Percentiles rank a stretch among this genome's conserved stretches.
Evolutionary conservation across 2,797 vertebrate species (phyloP).

Genomic region (Micropoecilia bifurca): DNA sequence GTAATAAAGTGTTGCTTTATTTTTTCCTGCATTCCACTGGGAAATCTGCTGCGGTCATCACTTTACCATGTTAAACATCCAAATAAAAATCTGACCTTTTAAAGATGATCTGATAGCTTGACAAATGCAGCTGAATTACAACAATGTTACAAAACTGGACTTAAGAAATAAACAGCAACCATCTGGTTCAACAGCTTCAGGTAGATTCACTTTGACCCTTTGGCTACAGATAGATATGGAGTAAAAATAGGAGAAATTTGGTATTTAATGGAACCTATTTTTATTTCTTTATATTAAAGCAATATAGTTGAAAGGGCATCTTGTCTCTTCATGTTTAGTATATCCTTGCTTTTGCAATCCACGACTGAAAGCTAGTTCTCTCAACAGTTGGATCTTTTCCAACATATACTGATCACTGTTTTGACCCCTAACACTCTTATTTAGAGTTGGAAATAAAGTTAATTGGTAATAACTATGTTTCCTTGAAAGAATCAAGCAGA

Average conservation of each 20-base stretch:
- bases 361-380: background rate
- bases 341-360: background rate
- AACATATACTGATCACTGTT: background rate
- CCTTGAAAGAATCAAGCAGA: background rate
- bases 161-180: conserved; percentile 61
- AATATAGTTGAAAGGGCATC: background rate
- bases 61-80: background rate
- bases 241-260: background rate
- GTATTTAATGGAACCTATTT: background rate
- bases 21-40: background rate
- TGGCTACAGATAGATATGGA: background rate
- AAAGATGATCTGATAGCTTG: conserved; percentile 65
- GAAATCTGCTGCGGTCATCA: background rate
- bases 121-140: conserved; percentile 66
- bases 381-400: background rate
- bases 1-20: background rate
- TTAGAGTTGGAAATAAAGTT: background rate
- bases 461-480: background rate
- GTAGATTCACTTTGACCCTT: conserved; percentile 23
- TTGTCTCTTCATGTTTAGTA: background rate
- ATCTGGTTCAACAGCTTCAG: conserved; percentile 10
- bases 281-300: background rate
- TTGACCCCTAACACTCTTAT: background rate
- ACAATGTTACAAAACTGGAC: conserved; percentile 16
- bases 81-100: conserved; percentile 50